Base-by-base conservation (phyloP, 1,140 invertebrate species). In the Brachionus sp. region DNA sequence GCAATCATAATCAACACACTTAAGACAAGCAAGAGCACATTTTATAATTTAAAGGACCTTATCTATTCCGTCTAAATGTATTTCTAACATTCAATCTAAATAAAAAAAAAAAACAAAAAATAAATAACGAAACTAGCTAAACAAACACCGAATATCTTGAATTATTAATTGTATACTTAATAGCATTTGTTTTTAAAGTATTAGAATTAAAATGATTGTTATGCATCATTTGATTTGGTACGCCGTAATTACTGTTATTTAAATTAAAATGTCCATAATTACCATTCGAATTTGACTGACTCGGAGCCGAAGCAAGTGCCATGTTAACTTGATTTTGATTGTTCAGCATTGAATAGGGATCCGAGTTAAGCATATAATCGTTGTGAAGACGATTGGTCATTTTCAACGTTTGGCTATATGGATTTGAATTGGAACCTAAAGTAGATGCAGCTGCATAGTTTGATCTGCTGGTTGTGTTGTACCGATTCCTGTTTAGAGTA, bases 161-260 rank as follows among this genome's bases (percentile, higher is more conserved):
- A 44, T 70, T 16, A 70, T 70, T 66, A 37, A 12, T 39, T 42
- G 4, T 70, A 70, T 75, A 75, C 70, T 75, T 75, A 46, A 75
- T 75, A 19, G 70, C 70, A 75, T 75, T 75, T n/a, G 70, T 75
- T 23, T 75, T 75, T 46, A 75, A 46, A 46, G 70, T 75, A 75
- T 75, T 75, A 75, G 37, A 46, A 46, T 75, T 75, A 75, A 46
- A 75, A 39, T 46, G 37, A 29, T 75, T 75, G 35, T 73, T 37
- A 2, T 73, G 33, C 19, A 46, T 44, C 23, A 75, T 46, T 46
- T 46, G 37, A 73, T 73, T 73, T 66, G 64, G 33, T 3, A 6
- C 35, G 3, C 33, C 66, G 37, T 75, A 46, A 75, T 75, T 75
- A 75, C 42, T 75, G 44, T 44, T 46, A 75, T 46, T 75, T 46